Evolutionary conservation across 1,140 invertebrate genomes (phyloP).

Genomic region (Bombus impatiens): DNA sequence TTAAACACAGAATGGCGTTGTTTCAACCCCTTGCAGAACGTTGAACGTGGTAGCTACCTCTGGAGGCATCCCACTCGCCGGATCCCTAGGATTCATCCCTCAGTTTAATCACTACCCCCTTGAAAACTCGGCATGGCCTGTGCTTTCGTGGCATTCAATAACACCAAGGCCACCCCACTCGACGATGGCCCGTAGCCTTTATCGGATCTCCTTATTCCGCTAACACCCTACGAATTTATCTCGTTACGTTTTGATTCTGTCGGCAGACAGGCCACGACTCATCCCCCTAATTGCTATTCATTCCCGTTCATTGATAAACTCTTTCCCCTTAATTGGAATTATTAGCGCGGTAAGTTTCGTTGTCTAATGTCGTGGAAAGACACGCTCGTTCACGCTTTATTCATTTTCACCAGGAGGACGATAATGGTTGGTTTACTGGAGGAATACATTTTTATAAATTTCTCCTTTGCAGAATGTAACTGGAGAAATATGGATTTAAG

Average conservation of each 20-base stretch:
- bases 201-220: slow-evolving; percentile 35
- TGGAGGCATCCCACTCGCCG: slow-evolving; percentile 52
- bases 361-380: neutral
- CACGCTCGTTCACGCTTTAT: slow-evolving; percentile 23
- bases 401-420: neutral
- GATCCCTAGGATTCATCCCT: slow-evolving; percentile 71
- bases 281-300: slow-evolving; percentile 64
- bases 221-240: slow-evolving; percentile 68
- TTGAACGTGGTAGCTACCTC: slow-evolving; percentile 50
- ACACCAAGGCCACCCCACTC: slow-evolving; percentile 63
- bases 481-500: too few species aligned
- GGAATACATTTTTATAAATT: too few species aligned
- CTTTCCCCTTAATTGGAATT: slow-evolving; percentile 59
- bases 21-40: slow-evolving; percentile 64
- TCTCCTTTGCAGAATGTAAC: too few species aligned
- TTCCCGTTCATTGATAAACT: slow-evolving; percentile 61
- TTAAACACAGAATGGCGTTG: slow-evolving; percentile 81
- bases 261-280: slow-evolving; percentile 45
- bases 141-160: slow-evolving; percentile 79
- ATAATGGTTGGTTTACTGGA: accelerated
- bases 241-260: slow-evolving; percentile 76
- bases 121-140: slow-evolving; percentile 71
- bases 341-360: slow-evolving; percentile 47
- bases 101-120: slow-evolving; percentile 78
- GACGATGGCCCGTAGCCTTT: slow-evolving; percentile 54